Base-by-base conservation (phyloP, 1,140 invertebrate genomes). In the Drosophila ironensis region DNA sequence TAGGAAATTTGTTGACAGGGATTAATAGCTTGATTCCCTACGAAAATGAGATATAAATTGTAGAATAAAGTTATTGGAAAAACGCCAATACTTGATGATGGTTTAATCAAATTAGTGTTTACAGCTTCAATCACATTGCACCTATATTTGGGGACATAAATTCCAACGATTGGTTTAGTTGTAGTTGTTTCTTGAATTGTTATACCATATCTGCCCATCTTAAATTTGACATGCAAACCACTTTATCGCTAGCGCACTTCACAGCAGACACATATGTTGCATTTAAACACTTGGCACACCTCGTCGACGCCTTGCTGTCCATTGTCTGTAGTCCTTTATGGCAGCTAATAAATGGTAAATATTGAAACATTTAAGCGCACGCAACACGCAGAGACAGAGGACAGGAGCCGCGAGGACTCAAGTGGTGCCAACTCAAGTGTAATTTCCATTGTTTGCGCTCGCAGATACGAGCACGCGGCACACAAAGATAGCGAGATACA, bases 331-430 rank as follows among this genome's bases (percentile, higher is more conserved):
- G 42, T 50, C 16, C 42, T 37, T 25, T 61, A 17, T 70, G 44
- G 59, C 76, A 75, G 77, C 76, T 82, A 82, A 82, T 81, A 81
- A 81, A 72, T 52, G 60, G 72, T 37, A 81, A 81, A 81, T 82
- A 81, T 81, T 81, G 77, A 76, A 81, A 81, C 77, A 72, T 81
- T 80, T 67, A 56, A 53, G 66, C 53, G 59, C 76, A 75, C 76
- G 76, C 76, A 75, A 81, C 54, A 30, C 52, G 47, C 53, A 40
- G 9, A 69, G 33, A 20, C 28, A 47, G 22, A 41, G 17, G 25
- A 17, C 28, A 47, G 16, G 9, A 60, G 54, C 37, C 40, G 77
- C 54, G 59, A 59, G 38, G 56, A 68, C 72, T 75, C 47, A 67
- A 82, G 72, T 68, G 50, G 57, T 41, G 76, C 37, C 76, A 82